phyloP scores from a whole-genome alignment of 2,888 invertebrate species.

The Sesia bembeciformis region DNA sequence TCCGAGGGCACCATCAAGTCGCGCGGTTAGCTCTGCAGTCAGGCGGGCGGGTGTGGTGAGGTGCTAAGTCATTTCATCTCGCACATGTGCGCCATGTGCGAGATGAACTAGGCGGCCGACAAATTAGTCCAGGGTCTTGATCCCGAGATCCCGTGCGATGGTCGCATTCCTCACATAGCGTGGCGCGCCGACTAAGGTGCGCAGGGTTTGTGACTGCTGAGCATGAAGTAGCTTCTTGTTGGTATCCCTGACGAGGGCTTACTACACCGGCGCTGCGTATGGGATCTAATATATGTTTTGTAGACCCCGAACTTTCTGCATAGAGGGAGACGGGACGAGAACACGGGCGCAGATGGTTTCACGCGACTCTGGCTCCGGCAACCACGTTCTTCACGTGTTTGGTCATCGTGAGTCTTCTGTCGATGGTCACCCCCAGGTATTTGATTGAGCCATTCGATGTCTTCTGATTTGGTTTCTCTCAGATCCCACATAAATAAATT shows the following conservation, averaged over 20 bases:
- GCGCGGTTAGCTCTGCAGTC: background rate
- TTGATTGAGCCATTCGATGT: slow-evolving; percentile 7
- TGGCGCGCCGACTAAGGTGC: background rate
- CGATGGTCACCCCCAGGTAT: slow-evolving; percentile 14
- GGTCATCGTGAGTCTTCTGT: slow-evolving; percentile 9
- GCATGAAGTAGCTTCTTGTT: background rate
- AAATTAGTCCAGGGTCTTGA: background rate
- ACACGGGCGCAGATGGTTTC: slow-evolving; percentile 8
- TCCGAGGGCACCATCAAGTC: background rate
- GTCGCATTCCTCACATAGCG: background rate
- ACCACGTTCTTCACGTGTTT: slow-evolving; percentile 6
- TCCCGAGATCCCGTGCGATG: background rate
- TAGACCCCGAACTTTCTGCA: slow-evolving; percentile 10
- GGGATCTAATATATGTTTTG: slow-evolving; percentile 9
- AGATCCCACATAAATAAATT: too few species aligned
- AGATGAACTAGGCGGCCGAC: background rate
- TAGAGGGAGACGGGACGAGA: slow-evolving; percentile 10
- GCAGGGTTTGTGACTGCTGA: background rate
- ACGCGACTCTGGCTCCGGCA: slow-evolving; percentile 1
- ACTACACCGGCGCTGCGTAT: slow-evolving; percentile 1
- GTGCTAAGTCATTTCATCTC: background rate
- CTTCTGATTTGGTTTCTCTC: background rate
- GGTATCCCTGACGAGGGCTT: background rate
- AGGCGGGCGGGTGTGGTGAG: background rate
- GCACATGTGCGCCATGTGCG: background rate